Evolutionary conservation across 2,888 invertebrate species (phyloP), one percentile per base, ranked within the genome.

Genomic region (Sphecodes monilicornis): DNA sequence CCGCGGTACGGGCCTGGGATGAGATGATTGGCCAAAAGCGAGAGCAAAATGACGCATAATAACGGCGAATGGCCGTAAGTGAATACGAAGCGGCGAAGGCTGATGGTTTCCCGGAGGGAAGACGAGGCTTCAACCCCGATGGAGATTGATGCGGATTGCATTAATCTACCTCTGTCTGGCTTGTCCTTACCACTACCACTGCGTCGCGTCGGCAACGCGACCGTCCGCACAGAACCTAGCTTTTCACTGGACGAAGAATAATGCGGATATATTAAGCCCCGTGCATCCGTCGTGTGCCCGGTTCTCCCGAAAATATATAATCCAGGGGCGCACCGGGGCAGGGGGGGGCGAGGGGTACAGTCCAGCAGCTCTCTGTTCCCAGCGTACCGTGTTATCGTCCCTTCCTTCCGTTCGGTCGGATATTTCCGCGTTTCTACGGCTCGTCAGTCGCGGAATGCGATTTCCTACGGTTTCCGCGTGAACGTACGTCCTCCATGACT

Each of bases 111-210:
- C 80, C 80, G 73, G 73, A 71, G 84, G 84, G 79, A 81, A 85
- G 86, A 87, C 84, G 88, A 86, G 89, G 83, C 90, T 90, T 91
- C 89, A 88, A 75, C 82, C 83, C 78, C 86, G 91, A 93, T 92
- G 91, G 89, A 93, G 92, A 93, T 93, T 92, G 93, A 93, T 93
- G 92, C 81, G 86, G 87, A 85, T 84, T 85, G 87, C 90, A 92
- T 93, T 92, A 92, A 93, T 93, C 93, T 89, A 91, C 87, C 79
- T 86, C 88, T 86, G 91, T 89, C 90, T 88, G 80, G 39, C 57
- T 69, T 54, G 76, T 79, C 82, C 79, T 88, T 80, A 54, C 78
- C 75, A 74, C 76, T 69, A 71, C 57, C 29, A 72, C 46, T 36
- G n/a, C 78, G 70, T 60, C 50, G 39, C 1, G n/a, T n/a, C n/a